Evolutionary conservation across 1,140 invertebrate genomes (phyloP).

Genomic region (Drosophila funebris): DNA sequence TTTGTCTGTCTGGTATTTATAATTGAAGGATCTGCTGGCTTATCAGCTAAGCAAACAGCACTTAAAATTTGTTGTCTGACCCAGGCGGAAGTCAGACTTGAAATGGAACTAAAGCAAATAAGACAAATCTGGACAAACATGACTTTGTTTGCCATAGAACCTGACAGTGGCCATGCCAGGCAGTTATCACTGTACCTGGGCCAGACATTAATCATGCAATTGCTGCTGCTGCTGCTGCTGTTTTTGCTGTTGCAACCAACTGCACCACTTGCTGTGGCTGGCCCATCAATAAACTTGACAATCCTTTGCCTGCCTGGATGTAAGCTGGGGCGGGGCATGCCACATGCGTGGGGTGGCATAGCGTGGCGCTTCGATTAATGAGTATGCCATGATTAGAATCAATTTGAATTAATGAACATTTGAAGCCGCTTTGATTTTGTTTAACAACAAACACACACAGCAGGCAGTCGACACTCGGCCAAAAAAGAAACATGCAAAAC

Average conservation of each 20-base stretch:
- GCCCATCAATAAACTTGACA: slow-evolving; percentile 65
- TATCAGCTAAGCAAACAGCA: slow-evolving; percentile 62
- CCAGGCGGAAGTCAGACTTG: slow-evolving; percentile 63
- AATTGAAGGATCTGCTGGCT: slow-evolving; percentile 61
- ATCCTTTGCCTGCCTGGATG: too few relatives aligned
- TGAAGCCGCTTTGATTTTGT: slow-evolving; percentile 62
- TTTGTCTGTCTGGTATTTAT: slow-evolving; percentile 38
- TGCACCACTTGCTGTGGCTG: slow-evolving; percentile 50
- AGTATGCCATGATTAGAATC: slow-evolving; percentile 71
- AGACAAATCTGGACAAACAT: slow-evolving; percentile 38
- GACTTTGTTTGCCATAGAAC: slow-evolving; percentile 55
- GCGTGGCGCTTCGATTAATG: slow-evolving; percentile 77
- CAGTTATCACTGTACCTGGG: slow-evolving; percentile 10
- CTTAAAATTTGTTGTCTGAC: slow-evolving; percentile 66
- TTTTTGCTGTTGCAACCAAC: slow-evolving; percentile 28
- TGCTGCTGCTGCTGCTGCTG: slow-evolving; percentile 28
- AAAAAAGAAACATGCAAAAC: slow-evolving; percentile 44
- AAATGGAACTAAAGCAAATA: slow-evolving; percentile 52
- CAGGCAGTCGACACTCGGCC: slow-evolving; percentile 33
- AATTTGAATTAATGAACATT: slow-evolving; percentile 80
- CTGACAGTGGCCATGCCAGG: slow-evolving; percentile 11
- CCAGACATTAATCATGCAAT: slow-evolving; percentile 65
- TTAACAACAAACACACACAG: slow-evolving; percentile 70
- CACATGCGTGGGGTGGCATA: slow-evolving; percentile 68
- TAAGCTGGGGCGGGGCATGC: too few relatives aligned